Base-by-base conservation (phyloP, 2,888 invertebrate genomes). In the Cephus runcator region DNA sequence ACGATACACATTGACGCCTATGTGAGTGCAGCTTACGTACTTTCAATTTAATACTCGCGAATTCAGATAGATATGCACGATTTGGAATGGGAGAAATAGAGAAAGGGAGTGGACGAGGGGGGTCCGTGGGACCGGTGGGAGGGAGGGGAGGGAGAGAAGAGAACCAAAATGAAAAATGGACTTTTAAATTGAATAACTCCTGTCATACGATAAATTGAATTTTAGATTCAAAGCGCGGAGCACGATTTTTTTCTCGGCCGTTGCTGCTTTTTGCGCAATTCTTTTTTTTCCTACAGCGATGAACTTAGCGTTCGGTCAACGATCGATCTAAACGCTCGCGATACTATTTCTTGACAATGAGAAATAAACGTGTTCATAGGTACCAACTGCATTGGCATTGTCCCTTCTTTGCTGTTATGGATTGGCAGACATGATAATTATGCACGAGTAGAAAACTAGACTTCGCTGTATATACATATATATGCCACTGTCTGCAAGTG, bases 141-240 rank as follows among this genome's bases (percentile, higher is more conserved):
- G 40, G 6, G 40, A 1, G 15, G 23, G 2, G 40, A 2, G 23
- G 15, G 56, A 23, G 56, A 56, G 56, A 56, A 23, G 56, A 56
- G 56, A 56, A 56, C 56, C 56, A 56, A 56, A 56, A 56, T 56
- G 56, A 56, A 56, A 56, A 56, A 56, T 56, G 56, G 89, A 88
- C 89, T 89, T 89, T 89, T 88, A 89, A 89, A 89, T 88, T 88
- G 89, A 89, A 89, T 87, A 88, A 87, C 89, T 87, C 85, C 88
- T 89, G 89, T 89, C 89, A 88, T 88, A 89, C 89, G 88, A 89
- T 89, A 89, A 89, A 89, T 89, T 89, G 89, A 89, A 89, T 89
- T 89, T 89, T 85, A 87, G 86, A 85, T 87, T 84, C 86, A 86
- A 83, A 85, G 86, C 86, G 83, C 84, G 85, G 77, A 77, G 73